phyloP scores from a whole-genome alignment of 2,888 invertebrate genomes.

The Lithophane socia region DNA sequence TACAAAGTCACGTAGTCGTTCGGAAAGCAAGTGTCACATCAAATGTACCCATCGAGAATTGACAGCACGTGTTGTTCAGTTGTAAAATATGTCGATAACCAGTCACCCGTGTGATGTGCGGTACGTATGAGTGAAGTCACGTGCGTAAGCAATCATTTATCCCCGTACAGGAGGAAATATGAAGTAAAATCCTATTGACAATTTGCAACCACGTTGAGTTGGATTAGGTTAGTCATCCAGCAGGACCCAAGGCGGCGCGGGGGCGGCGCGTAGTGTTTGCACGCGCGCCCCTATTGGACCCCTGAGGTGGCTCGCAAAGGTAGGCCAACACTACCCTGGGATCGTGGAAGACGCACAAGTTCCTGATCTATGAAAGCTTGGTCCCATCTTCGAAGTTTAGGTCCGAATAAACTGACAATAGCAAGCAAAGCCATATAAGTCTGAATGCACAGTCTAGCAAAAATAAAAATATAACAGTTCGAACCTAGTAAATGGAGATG shows the following conservation, averaged over 20 bases:
- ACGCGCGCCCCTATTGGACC: no score
- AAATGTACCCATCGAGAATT: background rate
- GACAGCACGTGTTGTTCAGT: constrained; percentile 10
- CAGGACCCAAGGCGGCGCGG: background rate
- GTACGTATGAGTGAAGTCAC: background rate
- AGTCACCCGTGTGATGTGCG: background rate
- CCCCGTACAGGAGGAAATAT: background rate
- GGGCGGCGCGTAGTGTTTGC: no score
- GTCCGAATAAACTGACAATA: no score
- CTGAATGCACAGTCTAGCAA: no score
- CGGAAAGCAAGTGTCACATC: constrained; percentile 44
- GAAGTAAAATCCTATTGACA: no score
- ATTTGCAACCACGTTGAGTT: background rate
- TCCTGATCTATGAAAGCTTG: no score
- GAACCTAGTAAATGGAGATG: background rate
- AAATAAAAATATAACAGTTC: no score
- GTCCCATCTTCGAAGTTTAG: no score
- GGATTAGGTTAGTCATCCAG: background rate
- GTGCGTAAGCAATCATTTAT: constrained; percentile 23
- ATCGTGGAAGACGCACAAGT: background rate
- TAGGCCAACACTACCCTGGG: background rate
- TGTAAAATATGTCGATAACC: background rate
- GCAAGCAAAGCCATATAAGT: no score
- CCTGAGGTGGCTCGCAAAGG: no score
- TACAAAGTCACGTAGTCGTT: constrained; percentile 58